phyloP scores from a whole-genome alignment of 2,113 vertebrate genomes.

The Notarius quadriscutis region DNA sequence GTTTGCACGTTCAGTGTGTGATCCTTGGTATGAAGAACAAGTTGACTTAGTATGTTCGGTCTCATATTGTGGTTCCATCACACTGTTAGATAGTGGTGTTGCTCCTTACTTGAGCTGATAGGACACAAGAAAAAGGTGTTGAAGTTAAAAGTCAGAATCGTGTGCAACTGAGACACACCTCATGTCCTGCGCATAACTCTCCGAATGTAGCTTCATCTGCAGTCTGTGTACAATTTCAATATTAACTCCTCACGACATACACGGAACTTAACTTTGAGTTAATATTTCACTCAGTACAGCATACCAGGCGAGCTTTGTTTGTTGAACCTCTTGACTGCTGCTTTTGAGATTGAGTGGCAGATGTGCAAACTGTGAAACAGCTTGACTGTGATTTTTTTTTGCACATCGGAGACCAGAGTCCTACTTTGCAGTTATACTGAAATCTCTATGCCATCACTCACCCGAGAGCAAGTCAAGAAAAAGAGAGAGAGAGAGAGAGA shows the following conservation, averaged over 20 bases:
- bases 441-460: conserved; percentile 20
- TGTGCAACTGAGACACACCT: neutral
- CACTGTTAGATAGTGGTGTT: neutral
- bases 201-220: neutral
- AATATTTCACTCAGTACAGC: neutral
- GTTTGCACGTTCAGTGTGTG: no score
- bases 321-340: neutral
- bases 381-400: conserved; percentile 13
- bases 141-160: neutral
- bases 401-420: neutral
- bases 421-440: conserved; percentile 27
- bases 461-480: neutral
- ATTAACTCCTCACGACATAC: neutral
- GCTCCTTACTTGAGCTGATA: neutral
- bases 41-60: no score
- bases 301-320: conserved; percentile 4
- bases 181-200: neutral
- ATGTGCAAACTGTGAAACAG: conserved; percentile 1
- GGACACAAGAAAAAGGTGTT: neutral
- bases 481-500: neutral
- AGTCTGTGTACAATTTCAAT: neutral
- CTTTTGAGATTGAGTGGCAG: conserved; percentile 12
- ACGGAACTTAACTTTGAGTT: neutral
- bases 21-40: no score
- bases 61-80: neutral